A percentile compares a stretch with the other conserved stretches of the same genome.
These are phyloP conservation scores for Eclectus roratus DNA, from an alignment of 2,113 vertebrate genomes.

Conservation along the genomic window DNA sequence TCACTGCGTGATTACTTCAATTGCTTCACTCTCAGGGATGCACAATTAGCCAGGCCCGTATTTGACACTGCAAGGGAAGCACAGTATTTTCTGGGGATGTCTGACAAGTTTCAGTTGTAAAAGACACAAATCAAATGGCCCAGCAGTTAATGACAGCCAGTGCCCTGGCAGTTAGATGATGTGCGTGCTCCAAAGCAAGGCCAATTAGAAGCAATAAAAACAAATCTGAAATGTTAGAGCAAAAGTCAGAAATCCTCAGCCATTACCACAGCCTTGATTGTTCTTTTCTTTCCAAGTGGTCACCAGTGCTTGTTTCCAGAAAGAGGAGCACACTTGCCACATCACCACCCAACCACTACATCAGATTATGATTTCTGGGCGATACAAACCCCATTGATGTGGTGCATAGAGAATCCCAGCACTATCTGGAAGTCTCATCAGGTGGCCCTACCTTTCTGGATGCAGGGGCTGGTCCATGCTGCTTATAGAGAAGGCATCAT, in stretches of 20 bases:
- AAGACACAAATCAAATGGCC: constrained; percentile 39
- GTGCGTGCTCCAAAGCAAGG: constrained; percentile 31
- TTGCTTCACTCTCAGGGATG: constrained; percentile 7
- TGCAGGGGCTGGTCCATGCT: neutral
- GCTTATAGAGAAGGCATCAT: neutral
- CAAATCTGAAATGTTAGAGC: constrained; percentile 47
- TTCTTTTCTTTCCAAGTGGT: neutral
- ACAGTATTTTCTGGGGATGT: neutral
- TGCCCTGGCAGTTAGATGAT: constrained; percentile 18
- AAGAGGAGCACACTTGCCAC: neutral
- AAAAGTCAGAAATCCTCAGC: constrained; percentile 48
- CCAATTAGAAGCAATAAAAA: constrained; percentile 60
- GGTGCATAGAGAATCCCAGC: neutral
- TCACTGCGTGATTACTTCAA: constrained; percentile 27
- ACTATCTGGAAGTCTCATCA: neutral
- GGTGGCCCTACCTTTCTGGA: neutral
- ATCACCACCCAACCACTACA: neutral
- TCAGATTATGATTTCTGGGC: neutral
- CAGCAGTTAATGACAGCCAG: constrained; percentile 34
- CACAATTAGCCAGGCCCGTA: constrained; percentile 4
- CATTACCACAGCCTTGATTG: neutral
- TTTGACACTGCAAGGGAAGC: neutral
- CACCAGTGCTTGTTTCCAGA: neutral
- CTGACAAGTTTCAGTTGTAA: constrained; percentile 28
- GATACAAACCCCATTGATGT: neutral